Percentiles rank a stretch among this genome's conserved stretches.
Evolutionary conservation across 2,113 vertebrate genomes (phyloP).

Genomic region (Sprattus sprattus): DNA sequence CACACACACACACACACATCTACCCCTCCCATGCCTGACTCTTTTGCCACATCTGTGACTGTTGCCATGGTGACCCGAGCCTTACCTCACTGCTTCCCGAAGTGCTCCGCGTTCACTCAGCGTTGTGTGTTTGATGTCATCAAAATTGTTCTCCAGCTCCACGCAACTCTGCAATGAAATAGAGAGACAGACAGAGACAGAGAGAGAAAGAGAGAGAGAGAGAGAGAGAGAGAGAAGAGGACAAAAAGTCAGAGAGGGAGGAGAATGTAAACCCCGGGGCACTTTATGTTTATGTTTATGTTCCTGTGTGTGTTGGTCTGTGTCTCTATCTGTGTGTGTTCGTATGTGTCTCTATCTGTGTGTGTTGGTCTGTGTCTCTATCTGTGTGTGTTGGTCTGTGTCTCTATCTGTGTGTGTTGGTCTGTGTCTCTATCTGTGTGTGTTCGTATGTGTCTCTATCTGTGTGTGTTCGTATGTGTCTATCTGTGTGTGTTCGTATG

Average conservation of each 20-base stretch:
- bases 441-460: background rate
- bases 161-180: conserved; percentile 71
- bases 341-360: background rate
- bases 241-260: conserved; percentile 16
- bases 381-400: background rate
- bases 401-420: background rate
- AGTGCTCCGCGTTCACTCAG: conserved; percentile 85
- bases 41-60: conserved; percentile 84
- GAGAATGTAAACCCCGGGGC: conserved; percentile 24
- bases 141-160: conserved; percentile 88
- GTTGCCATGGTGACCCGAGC: conserved; percentile 87
- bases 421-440: background rate
- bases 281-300: background rate
- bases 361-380: background rate
- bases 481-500: no score
- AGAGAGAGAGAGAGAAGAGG: conserved; percentile 2
- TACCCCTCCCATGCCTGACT: conserved; percentile 40
- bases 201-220: background rate
- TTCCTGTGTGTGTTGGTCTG: background rate
- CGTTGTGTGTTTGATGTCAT: conserved; percentile 92
- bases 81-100: conserved; percentile 91
- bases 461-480: no score
- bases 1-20: background rate
- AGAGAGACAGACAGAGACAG: conserved; percentile 34
- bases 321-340: background rate